phyloP scores from a whole-genome alignment of 92 coral and sea anemone genomes.

The Palythoa caribaeorum region DNA sequence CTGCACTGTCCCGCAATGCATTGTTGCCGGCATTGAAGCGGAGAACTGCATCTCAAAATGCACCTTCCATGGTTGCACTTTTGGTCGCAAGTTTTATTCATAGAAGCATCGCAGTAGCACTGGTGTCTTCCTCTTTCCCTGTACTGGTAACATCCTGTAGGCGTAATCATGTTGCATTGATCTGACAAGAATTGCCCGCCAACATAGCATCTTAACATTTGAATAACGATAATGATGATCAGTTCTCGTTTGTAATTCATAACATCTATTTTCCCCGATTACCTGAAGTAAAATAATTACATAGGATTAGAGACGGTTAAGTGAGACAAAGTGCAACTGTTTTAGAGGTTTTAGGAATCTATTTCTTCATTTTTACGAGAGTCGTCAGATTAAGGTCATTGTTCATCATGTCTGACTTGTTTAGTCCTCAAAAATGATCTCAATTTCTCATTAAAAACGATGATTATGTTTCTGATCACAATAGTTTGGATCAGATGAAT shows the following conservation, averaged over 20 bases:
- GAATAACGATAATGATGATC: neutral
- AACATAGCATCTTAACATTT: neutral
- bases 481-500: too few relatives aligned
- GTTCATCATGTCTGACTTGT: too few relatives aligned
- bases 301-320: neutral
- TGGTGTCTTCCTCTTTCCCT: constrained; percentile 49
- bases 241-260: neutral
- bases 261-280: neutral
- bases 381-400: too few relatives aligned
- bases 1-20: constrained; percentile 81
- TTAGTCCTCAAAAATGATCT: too few relatives aligned
- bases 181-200: constrained; percentile 24
- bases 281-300: neutral
- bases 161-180: constrained; percentile 55
- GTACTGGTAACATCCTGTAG: constrained; percentile 63
- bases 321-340: too few relatives aligned
- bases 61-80: constrained; percentile 80
- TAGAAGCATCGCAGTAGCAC: constrained; percentile 47
- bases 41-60: constrained; percentile 62
- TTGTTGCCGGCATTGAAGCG: constrained; percentile 79
- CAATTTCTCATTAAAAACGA: too few relatives aligned
- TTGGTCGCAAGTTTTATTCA: constrained; percentile 66
- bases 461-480: too few relatives aligned
- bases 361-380: too few relatives aligned
- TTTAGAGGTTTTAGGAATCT: too few relatives aligned